phyloP scores from a whole-genome alignment of 2,888 invertebrate species.

The Melinaea marsaeus region DNA sequence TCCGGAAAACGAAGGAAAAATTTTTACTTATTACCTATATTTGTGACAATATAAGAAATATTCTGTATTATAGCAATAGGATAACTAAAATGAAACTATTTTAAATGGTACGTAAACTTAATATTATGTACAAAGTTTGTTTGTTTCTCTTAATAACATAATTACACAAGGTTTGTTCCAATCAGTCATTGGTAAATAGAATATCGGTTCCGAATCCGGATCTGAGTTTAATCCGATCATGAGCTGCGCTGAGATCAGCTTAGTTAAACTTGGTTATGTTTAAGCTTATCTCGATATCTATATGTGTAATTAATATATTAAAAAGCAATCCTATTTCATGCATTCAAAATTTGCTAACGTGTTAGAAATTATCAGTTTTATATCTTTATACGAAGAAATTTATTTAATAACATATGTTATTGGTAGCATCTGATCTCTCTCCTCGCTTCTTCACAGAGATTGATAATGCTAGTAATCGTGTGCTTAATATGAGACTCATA shows the following conservation, averaged over 20 bases:
- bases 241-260: slow-evolving; percentile 18
- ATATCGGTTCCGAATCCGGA: slow-evolving; percentile 13
- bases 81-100: too few species aligned
- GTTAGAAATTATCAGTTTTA: too few species aligned
- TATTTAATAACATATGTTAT: not conserved
- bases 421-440: not conserved
- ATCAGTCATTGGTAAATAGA: slow-evolving; percentile 7
- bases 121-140: too few species aligned
- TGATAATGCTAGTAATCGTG: slow-evolving; percentile 9
- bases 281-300: slow-evolving; percentile 6
- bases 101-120: too few species aligned
- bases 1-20: too few species aligned
- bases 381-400: not conserved
- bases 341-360: too few species aligned
- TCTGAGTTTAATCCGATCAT: slow-evolving; percentile 17
- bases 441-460: not conserved
- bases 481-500: slow-evolving; percentile 9
- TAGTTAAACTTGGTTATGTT: slow-evolving; percentile 16
- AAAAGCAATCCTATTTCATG: too few species aligned
- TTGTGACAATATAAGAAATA: too few species aligned
- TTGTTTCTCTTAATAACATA: too few species aligned
- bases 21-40: too few species aligned
- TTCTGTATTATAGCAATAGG: too few species aligned
- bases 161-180: too few species aligned
- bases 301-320: not conserved